Evolutionary conservation across 92 coral and sea anemone genomes (phyloP), one percentile per base, ranked within the genome.

Genomic region (Porites cylindrica): DNA sequence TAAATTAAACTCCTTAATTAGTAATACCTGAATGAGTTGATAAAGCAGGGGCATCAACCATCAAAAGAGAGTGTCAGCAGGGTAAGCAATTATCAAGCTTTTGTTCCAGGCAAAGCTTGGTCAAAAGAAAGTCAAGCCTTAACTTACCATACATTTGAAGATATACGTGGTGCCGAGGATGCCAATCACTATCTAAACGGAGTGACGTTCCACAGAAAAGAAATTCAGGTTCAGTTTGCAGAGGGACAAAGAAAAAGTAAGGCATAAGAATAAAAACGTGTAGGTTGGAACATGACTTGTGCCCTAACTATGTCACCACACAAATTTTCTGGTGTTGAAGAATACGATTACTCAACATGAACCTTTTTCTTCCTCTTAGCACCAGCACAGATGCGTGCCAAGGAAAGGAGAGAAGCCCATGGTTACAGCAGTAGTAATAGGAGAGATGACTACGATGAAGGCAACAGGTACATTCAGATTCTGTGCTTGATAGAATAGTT

Each of bases 111-210:
- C 81, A 81, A 84, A 73, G 79, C 86, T 89, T 86, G 92, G 82
- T 77, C 47, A 38, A 78, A 89, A 54, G 70, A 76, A 80, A 29
- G 32, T 85, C 88, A 80, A 79, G 88, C 98, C 99, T 96, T 96
- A 96, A 96, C 99, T 11, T 80, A 67, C 73, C 66, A 79, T 88
- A 97, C 97, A 84, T 97, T 97, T 97, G 98, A 97, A 95, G 99
- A 97, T 95, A 97, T 97, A 88, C 98, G 99, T 24, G 99, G 95
- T 91, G 98, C 99, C 0, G 99, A 95, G 72, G 99, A 97, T 85
- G 99, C 98, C 32, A 84, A 92, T 85, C 95, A 97, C 81, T 97
- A 95, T 85, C 86, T 97, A 91, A 98, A 97, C 90, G 79, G 98
- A 52, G 93, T 89, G 20, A 75, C 94, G 71, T 74, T 93, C 80